These are phyloP conservation scores for Halictus rubicundus DNA, from an alignment of 1,140 invertebrate species.

Conservation along the genomic window DNA sequence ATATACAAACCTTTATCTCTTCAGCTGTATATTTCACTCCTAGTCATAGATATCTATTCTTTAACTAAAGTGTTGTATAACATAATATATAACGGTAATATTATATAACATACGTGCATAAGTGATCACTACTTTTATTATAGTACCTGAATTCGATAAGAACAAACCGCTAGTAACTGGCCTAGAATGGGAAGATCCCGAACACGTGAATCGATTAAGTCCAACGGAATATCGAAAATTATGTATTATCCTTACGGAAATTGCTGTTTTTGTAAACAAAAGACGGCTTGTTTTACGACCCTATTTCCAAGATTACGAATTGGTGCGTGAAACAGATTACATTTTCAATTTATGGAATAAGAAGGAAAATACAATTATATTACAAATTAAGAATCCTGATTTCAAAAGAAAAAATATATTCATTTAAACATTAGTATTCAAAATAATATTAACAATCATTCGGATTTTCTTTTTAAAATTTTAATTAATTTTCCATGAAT, in stretches of 20 bases:
- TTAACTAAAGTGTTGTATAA: neutral
- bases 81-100: neutral
- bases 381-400: too few species aligned
- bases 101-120: neutral
- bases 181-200: conserved; percentile 84
- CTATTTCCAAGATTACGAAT: conserved; percentile 89
- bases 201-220: conserved; percentile 83
- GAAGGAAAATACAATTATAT: too few species aligned
- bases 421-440: too few species aligned
- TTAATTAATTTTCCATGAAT: too few species aligned
- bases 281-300: conserved; percentile 83
- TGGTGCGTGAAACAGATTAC: conserved; percentile 76
- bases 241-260: conserved; percentile 85
- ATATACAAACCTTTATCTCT: neutral
- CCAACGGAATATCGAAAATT: conserved; percentile 83
- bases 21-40: neutral
- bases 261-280: conserved; percentile 81
- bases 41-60: neutral
- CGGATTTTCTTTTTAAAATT: too few species aligned
- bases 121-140: neutral
- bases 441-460: too few species aligned
- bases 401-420: too few species aligned
- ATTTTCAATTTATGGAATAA: too few species aligned
- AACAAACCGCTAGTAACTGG: conserved; percentile 80
- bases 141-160: conserved; percentile 79